Evolutionary conservation across 2,888 invertebrate species (phyloP).

Genomic region (Agrotis exclamationis): DNA sequence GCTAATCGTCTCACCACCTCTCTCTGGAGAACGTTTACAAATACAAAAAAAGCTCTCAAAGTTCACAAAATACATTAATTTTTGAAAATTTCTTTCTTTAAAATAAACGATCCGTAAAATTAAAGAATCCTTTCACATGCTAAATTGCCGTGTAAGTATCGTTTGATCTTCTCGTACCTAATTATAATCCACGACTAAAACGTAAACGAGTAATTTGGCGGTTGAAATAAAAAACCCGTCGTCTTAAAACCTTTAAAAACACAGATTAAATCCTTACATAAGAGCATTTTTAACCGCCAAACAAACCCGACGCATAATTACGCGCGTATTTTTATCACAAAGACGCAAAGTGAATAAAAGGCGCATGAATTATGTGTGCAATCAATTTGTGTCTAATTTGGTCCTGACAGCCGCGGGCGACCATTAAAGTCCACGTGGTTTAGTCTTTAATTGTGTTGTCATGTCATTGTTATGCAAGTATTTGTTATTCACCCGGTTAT

Average conservation of each 20-base stretch:
- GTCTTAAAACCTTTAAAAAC: constrained; percentile 35
- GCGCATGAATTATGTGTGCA: constrained; percentile 69
- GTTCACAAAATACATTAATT: neutral
- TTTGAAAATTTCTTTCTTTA: neutral
- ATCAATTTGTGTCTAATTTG: constrained; percentile 76
- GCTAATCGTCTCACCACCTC: too few species aligned
- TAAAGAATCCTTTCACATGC: constrained; percentile 7
- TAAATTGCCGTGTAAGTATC: constrained; percentile 32
- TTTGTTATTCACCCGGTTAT: constrained; percentile 11
- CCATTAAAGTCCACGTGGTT: constrained; percentile 41
- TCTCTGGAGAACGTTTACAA: too few species aligned
- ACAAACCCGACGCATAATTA: constrained; percentile 50
- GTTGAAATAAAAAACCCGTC: constrained; percentile 18
- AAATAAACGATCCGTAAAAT: neutral
- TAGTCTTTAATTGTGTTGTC: constrained; percentile 34
- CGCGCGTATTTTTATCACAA: constrained; percentile 67
- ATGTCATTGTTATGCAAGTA: constrained; percentile 54
- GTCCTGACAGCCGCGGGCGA: constrained; percentile 66
- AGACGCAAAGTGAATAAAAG: constrained; percentile 69
- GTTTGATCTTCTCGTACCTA: constrained; percentile 31
- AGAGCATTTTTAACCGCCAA: constrained; percentile 51
- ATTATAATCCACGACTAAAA: constrained; percentile 35
- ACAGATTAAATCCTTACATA: constrained; percentile 49
- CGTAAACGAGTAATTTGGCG: constrained; percentile 34
- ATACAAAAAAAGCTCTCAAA: neutral